These are phyloP conservation scores for Anser brachyrhynchus DNA, from an alignment of 2,113 vertebrate genomes.

Conservation along the genomic window DNA sequence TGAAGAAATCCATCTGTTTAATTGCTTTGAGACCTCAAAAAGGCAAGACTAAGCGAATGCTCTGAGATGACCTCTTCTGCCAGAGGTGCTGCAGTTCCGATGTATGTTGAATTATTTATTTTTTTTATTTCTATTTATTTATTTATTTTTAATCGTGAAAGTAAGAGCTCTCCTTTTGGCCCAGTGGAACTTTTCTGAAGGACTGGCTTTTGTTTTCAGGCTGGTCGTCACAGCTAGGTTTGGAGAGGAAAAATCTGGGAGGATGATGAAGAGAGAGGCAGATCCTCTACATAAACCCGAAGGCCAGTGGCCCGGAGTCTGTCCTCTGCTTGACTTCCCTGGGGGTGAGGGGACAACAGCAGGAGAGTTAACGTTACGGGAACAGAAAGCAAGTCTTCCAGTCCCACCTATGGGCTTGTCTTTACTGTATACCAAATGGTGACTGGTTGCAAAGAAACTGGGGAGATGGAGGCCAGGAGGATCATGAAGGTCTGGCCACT, in stretches of 20 bases:
- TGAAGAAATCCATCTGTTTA: constrained; percentile 6
- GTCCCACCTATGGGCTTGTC: background rate
- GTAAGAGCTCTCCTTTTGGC: background rate
- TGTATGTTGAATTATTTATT: background rate
- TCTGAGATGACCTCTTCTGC: background rate
- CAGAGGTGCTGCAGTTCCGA: background rate
- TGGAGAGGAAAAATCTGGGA: background rate
- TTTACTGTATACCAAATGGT: background rate
- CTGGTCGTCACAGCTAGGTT: background rate
- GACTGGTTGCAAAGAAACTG: background rate
- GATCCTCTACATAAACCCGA: background rate
- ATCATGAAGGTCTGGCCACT: background rate
- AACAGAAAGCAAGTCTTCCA: background rate
- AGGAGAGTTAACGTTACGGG: background rate
- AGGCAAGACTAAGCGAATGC: background rate
- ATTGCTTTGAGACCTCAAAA: constrained; percentile 3
- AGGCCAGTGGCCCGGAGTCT: background rate
- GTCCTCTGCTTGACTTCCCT: background rate
- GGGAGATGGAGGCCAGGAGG: background rate
- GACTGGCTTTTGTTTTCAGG: background rate
- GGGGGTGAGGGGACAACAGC: background rate
- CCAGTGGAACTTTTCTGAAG: background rate
- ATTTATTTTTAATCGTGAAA: background rate
- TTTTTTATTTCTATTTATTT: background rate
- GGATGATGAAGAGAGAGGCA: background rate